phyloP scores from a whole-genome alignment of 1,140 invertebrate genomes.

The Platorchestia sp. region DNA sequence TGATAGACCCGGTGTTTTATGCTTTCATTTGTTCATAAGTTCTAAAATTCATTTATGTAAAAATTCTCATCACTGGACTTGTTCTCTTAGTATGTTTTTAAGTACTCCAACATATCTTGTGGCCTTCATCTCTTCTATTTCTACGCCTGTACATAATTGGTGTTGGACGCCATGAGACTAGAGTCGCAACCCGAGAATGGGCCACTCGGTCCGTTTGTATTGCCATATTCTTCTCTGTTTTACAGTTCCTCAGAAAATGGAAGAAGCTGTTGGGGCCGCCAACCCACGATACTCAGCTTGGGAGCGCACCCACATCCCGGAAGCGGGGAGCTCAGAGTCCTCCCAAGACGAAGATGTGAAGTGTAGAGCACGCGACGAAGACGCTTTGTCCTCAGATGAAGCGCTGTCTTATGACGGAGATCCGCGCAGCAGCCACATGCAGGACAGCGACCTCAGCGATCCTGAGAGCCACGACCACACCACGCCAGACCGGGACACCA shows the following conservation, averaged over 20 bases:
- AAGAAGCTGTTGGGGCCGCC: constrained; percentile 70
- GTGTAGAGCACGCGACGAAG: not conserved
- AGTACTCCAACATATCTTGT: too few species aligned
- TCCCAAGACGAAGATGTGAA: not conserved
- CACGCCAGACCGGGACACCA: not conserved
- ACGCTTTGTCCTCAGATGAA: not conserved
- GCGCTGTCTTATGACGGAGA: not conserved
- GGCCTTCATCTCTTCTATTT: too few species aligned
- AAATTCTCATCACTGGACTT: not conserved
- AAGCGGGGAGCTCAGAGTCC: not conserved
- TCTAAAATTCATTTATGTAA: too few species aligned
- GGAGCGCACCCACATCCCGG: not conserved
- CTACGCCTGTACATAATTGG: too few species aligned
- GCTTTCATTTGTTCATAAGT: too few species aligned
- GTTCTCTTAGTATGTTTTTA: too few species aligned
- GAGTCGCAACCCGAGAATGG: too few species aligned
- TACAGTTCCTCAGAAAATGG: not conserved
- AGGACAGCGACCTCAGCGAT: not conserved
- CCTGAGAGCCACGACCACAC: not conserved
- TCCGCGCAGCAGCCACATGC: not conserved
- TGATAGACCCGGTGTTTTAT: too few species aligned
- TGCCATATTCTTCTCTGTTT: too few species aligned
- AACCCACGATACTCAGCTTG: constrained; percentile 75
- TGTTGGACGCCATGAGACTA: too few species aligned
- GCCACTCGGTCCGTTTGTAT: too few species aligned